Evolutionary conservation across 2,797 vertebrate species (phyloP).

Genomic region (Fistularia commersonii): DNA sequence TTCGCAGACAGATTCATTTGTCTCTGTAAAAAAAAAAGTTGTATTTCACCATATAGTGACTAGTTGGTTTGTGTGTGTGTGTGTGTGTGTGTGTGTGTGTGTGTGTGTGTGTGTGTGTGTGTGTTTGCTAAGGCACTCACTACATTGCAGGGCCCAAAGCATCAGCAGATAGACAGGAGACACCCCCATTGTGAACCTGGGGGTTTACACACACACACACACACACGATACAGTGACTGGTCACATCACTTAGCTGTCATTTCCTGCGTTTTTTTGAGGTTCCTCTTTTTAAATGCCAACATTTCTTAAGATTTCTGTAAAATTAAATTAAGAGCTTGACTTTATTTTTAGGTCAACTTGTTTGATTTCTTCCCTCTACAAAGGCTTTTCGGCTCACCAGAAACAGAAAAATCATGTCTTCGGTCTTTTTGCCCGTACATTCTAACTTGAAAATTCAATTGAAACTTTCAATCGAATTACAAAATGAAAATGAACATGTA

Average conservation of each 20-base stretch:
- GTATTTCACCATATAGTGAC: too few species aligned
- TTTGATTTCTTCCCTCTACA: too few species aligned
- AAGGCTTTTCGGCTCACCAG: too few species aligned
- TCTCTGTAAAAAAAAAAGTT: too few species aligned
- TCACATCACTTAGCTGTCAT: neutral
- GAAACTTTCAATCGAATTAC: too few species aligned
- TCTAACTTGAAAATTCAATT: too few species aligned
- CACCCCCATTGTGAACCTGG: conserved; percentile 28
- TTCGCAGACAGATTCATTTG: too few species aligned
- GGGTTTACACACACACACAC: neutral
- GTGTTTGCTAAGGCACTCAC: conserved; percentile 22
- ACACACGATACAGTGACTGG: neutral
- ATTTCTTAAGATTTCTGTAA: neutral
- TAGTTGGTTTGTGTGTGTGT: neutral
- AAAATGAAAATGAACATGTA: too few species aligned
- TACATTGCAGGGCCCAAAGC: conserved; percentile 11
- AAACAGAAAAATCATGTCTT: too few species aligned
- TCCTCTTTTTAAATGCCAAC: conserved; percentile 40
- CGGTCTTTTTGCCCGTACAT: too few species aligned
- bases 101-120: conserved; percentile 5
- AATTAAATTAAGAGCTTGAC: too few species aligned
- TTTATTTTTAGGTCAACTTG: too few species aligned
- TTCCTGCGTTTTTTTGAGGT: conserved; percentile 38
- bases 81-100: neutral
- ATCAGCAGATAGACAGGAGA: conserved; percentile 12